Conservation (phyloP, 2,888 invertebrate genomes). For the Crematogaster levior region DNA sequence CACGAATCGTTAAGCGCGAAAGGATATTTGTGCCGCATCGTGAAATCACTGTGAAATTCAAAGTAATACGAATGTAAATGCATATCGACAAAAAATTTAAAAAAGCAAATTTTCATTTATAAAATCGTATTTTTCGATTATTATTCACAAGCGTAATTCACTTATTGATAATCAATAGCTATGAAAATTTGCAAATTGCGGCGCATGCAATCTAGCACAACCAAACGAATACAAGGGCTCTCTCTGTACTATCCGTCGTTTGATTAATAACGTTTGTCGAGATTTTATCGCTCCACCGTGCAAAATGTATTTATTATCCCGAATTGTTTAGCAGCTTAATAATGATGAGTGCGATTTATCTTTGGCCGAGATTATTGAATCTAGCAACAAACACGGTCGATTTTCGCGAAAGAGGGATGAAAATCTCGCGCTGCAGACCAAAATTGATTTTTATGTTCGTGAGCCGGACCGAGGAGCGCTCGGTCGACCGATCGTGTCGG, state of each 20-base stretch:
- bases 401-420: slow-evolving; percentile 5
- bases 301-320: background rate
- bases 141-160: slow-evolving; percentile 48
- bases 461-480: slow-evolving; percentile 30
- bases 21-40: background rate
- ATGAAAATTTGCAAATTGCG: slow-evolving; percentile 42
- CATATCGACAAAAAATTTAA: background rate
- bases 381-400: slow-evolving; percentile 22
- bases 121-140: slow-evolving; percentile 30
- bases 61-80: background rate
- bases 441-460: slow-evolving; percentile 51
- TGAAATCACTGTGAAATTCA: background rate
- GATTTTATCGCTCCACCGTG: background rate
- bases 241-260: slow-evolving; percentile 24
- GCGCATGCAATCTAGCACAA: background rate
- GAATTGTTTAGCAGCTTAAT: background rate
- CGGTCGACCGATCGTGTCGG: slow-evolving; percentile 80
- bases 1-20: slow-evolving; percentile 6
- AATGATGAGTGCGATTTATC: background rate
- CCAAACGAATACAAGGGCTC: slow-evolving; percentile 3
- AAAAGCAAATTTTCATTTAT: background rate
- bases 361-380: background rate
- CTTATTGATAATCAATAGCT: slow-evolving; percentile 34
- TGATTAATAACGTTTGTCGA: slow-evolving; percentile 39
- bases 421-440: slow-evolving; percentile 26